These are phyloP conservation scores for Patagioenas fasciata DNA, from an alignment of 2,113 vertebrate genomes.

Conservation along the genomic window DNA sequence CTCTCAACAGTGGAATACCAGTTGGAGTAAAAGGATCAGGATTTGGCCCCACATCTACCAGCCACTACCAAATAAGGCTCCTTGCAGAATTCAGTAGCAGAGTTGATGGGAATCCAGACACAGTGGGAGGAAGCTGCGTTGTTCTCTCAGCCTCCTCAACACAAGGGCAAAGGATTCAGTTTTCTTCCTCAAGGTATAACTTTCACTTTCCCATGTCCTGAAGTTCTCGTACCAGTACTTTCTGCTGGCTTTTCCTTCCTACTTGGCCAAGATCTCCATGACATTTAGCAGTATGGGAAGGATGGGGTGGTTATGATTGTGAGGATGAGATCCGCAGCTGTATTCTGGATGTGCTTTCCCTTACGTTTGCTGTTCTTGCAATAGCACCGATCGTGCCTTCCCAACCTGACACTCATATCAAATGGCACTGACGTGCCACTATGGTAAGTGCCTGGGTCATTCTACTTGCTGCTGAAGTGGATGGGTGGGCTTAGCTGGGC, in stretches of 20 bases:
- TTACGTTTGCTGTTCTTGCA: accelerated
- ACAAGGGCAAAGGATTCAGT: not conserved
- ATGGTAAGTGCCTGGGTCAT: slow-evolving; percentile 22
- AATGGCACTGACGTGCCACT: not conserved
- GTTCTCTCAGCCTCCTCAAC: not conserved
- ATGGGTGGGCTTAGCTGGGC: not conserved
- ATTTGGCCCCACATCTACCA: slow-evolving; percentile 14
- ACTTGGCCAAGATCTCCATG: not conserved
- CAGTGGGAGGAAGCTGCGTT: slow-evolving; percentile 16
- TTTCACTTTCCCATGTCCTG: not conserved
- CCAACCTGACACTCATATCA: not conserved
- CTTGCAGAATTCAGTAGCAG: slow-evolving; percentile 19
- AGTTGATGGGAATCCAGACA: slow-evolving; percentile 8
- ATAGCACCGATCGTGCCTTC: accelerated
- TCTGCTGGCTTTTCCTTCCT: slow-evolving; percentile 19
- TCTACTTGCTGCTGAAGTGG: not conserved
- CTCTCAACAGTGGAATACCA: not conserved
- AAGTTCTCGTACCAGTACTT: not conserved
- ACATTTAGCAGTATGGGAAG: not conserved
- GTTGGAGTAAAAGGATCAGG: slow-evolving; percentile 3
- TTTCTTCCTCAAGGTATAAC: slow-evolving; percentile 15
- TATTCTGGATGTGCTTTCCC: not conserved
- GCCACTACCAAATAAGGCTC: not conserved
- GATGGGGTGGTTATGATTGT: not conserved
- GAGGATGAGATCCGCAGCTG: slow-evolving; percentile 11